Evolutionary conservation across 1,140 invertebrate genomes (phyloP).

Genomic region (Drosophila lacertosa): DNA sequence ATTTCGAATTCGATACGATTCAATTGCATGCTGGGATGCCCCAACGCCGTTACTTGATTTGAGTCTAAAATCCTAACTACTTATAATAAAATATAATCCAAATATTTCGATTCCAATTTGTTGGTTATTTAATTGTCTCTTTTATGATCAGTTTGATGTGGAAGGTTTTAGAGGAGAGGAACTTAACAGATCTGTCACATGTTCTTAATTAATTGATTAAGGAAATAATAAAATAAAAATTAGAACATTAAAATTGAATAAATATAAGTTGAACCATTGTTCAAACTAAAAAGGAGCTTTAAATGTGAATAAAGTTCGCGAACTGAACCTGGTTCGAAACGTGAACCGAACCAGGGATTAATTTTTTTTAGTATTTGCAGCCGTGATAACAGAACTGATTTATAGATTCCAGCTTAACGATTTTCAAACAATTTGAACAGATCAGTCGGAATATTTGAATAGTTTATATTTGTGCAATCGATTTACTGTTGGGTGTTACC

Average conservation of each 20-base stretch:
- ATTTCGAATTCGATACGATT: constrained; percentile 24
- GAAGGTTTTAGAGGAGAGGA: no score
- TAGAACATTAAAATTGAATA: no score
- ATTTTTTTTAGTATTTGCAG: no score
- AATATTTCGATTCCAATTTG: background rate
- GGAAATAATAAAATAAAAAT: no score
- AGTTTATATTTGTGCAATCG: background rate
- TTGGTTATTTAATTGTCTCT: background rate
- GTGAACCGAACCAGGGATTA: no score
- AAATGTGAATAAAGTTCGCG: no score
- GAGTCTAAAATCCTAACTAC: constrained; percentile 11
- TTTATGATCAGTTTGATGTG: background rate
- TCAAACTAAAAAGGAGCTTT: no score
- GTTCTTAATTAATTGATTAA: no score
- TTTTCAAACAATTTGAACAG: background rate
- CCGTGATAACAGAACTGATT: no score
- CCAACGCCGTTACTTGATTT: constrained; percentile 56
- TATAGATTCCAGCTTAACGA: no score
- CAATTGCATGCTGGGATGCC: constrained; percentile 19
- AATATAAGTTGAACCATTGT: background rate
- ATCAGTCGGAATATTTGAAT: background rate
- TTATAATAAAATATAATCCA: background rate
- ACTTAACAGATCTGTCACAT: no score
- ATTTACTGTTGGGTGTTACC: constrained; percentile 10
- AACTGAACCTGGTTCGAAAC: no score